Evolutionary conservation across 1,140 invertebrate species (phyloP).

Genomic region (Theocolax elegans): DNA sequence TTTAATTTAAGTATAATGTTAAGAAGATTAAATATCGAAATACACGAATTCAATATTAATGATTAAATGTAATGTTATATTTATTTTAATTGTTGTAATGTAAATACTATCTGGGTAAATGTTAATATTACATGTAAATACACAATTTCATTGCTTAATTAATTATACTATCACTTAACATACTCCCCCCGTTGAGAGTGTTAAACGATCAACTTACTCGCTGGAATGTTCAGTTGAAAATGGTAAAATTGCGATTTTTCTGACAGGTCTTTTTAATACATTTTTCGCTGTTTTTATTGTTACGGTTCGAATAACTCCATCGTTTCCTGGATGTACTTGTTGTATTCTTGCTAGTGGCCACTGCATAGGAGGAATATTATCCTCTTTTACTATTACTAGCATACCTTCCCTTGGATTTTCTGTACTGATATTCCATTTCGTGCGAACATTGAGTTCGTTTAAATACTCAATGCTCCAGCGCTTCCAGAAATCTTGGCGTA

Average conservation of each 20-base stretch:
- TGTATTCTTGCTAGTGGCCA: background rate
- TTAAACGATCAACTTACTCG: background rate
- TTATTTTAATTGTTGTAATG: too few species aligned
- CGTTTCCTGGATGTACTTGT: background rate
- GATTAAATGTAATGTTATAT: too few species aligned
- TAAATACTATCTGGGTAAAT: too few species aligned
- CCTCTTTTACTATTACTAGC: background rate
- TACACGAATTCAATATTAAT: too few species aligned
- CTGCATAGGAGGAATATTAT: background rate
- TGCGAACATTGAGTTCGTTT: conserved; percentile 42
- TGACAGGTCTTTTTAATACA: background rate
- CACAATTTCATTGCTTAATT: too few species aligned
- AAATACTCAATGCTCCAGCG: conserved; percentile 56
- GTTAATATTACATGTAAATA: background rate
- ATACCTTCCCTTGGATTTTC: background rate
- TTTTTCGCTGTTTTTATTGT: background rate
- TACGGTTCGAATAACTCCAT: too few species aligned
- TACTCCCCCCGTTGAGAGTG: background rate
- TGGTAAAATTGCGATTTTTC: conserved; percentile 8
- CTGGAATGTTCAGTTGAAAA: background rate
- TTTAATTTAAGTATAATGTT: too few species aligned
- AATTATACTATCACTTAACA: too few species aligned
- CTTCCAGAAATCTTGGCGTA: conserved; percentile 53
- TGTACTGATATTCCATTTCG: conserved; percentile 46
- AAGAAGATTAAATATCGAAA: too few species aligned